Conservation (phyloP, 92 coral and sea anemone species). For the Anthopleura xanthogrammica region DNA sequence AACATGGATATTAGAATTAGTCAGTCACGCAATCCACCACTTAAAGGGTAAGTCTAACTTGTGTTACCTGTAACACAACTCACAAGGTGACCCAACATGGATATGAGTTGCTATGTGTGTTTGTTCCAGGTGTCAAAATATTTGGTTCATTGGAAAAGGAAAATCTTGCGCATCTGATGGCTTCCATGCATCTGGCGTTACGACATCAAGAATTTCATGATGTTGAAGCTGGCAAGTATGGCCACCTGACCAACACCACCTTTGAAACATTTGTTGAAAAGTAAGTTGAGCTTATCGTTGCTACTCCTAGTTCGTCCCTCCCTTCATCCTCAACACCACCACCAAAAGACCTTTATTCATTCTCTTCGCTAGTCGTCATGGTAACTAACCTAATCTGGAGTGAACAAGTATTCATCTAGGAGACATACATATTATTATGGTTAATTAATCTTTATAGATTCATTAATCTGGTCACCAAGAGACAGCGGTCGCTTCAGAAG, state of each 20-base stretch:
- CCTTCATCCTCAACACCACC: not conserved
- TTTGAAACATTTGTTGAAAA: slow-evolving; percentile 89
- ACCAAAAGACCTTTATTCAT: too few relatives aligned
- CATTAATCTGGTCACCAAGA: slow-evolving; percentile 75
- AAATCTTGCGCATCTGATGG: slow-evolving; percentile 90
- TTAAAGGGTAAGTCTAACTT: slow-evolving; percentile 58
- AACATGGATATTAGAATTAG: too few relatives aligned
- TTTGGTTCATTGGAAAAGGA: slow-evolving; percentile 76
- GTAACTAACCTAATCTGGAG: too few relatives aligned
- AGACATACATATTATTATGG: not conserved
- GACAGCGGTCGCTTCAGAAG: slow-evolving; percentile 61
- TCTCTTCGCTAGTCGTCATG: not conserved
- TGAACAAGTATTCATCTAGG: too few relatives aligned
- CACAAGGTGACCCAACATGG: not conserved
- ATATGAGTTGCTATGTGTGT: not conserved
- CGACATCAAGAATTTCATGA: slow-evolving; percentile 73
- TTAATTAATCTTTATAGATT: slow-evolving; percentile 51
- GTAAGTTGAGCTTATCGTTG: slow-evolving; percentile 30
- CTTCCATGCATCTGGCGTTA: slow-evolving; percentile 90
- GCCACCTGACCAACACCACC: slow-evolving; percentile 95
- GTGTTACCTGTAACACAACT: not conserved
- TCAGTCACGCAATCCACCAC: slow-evolving; percentile 72
- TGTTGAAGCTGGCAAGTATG: slow-evolving; percentile 76
- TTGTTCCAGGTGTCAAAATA: slow-evolving; percentile 66
- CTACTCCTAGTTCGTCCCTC: not conserved